Evolutionary conservation across 1,140 invertebrate species (phyloP).

Genomic region (Saxidomus purpurata): DNA sequence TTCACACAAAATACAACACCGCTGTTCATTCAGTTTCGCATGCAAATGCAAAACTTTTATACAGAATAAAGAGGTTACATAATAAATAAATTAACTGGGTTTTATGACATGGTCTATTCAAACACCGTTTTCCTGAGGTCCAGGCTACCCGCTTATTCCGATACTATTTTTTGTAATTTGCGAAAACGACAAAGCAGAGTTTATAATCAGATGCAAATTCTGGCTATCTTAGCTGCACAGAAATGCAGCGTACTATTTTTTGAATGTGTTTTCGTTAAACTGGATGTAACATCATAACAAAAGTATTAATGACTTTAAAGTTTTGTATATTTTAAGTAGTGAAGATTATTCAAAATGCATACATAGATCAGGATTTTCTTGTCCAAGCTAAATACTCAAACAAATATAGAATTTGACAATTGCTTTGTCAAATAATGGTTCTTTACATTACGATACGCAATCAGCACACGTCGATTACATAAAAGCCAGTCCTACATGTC

Average conservation of each 20-base stretch:
- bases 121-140: background rate
- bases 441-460: no score
- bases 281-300: no score
- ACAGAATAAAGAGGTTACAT: background rate
- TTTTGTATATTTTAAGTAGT: no score
- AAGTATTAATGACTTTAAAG: no score
- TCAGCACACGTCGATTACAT: no score
- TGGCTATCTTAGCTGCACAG: background rate
- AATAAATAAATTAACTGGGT: background rate
- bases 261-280: background rate
- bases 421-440: no score
- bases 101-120: background rate
- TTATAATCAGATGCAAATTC: background rate
- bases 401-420: no score
- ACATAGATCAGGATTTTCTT: no score
- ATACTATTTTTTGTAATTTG: background rate
- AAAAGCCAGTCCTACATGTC: no score
- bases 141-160: background rate
- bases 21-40: slow-evolving; percentile 2
- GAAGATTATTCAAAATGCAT: no score
- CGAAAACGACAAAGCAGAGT: background rate
- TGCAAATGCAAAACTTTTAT: background rate
- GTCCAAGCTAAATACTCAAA: no score
- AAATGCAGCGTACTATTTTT: background rate
- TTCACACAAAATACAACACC: slow-evolving; percentile 12